Evolutionary conservation across 2,888 invertebrate species (phyloP).

Genomic region (Patella pellucida): DNA sequence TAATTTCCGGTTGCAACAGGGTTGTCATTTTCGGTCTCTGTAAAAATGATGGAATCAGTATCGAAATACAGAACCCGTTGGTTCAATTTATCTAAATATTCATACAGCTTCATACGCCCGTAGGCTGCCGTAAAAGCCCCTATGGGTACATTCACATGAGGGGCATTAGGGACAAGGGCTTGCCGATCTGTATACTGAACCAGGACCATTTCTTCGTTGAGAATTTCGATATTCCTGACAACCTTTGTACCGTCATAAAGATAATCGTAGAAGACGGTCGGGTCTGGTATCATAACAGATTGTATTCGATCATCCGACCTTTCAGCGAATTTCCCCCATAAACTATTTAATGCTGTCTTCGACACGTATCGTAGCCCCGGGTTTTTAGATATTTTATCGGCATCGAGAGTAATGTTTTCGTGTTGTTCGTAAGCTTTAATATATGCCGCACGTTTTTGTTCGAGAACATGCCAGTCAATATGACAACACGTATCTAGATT

Average conservation of each 20-base stretch:
- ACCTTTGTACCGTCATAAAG: background rate
- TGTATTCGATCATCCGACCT: too few species aligned
- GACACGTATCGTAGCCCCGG: background rate
- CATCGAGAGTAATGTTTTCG: background rate
- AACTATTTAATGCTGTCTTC: background rate
- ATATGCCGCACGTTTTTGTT: background rate
- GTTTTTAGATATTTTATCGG: background rate
- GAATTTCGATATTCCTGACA: background rate
- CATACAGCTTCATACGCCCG: conserved; percentile 62
- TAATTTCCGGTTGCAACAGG: conserved; percentile 28
- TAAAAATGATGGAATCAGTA: conserved; percentile 66
- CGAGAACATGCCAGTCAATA: background rate
- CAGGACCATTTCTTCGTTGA: background rate
- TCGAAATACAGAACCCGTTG: conserved; percentile 64
- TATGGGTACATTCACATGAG: conserved; percentile 34
- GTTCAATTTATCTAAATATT: conserved; percentile 56
- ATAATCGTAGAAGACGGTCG: background rate
- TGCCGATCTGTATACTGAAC: background rate
- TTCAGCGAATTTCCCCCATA: background rate
- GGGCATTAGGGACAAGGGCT: background rate
- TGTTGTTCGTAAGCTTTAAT: background rate
- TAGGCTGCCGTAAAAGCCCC: conserved; percentile 67
- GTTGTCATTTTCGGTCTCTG: conserved; percentile 18
- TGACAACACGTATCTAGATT: background rate
- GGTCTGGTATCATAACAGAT: background rate